These are phyloP conservation scores for Anniella stebbinsi DNA, from an alignment of 2,797 vertebrate genomes.

Conservation along the genomic window DNA sequence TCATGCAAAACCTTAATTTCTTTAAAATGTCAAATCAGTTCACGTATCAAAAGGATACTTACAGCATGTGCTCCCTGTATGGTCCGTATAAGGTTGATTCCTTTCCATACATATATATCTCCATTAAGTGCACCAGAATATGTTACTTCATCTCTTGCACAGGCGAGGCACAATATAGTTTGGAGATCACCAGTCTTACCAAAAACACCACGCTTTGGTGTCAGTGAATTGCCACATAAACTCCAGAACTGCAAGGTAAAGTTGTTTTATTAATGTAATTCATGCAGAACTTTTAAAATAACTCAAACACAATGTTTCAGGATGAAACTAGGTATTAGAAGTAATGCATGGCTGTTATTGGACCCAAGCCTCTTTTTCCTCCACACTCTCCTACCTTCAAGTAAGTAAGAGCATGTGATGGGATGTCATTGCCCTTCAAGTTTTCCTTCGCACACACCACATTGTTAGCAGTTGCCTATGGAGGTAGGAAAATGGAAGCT, in stretches of 20 bases:
- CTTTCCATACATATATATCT: slow-evolving; percentile 99
- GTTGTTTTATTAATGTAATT: neutral
- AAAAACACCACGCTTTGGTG: slow-evolving; percentile 96
- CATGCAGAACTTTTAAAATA: neutral
- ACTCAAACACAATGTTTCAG: neutral
- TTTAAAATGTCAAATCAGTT: neutral
- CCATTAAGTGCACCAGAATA: slow-evolving; percentile 98
- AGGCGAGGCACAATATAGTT: slow-evolving; percentile 97
- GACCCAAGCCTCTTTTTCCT: neutral
- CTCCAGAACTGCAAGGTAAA: slow-evolving; percentile 93
- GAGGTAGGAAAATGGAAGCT: neutral
- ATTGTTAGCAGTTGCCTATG: neutral
- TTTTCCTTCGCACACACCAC: neutral
- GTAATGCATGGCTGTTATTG: slow-evolving; percentile 10
- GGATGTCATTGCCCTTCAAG: neutral
- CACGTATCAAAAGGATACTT: slow-evolving; percentile 67
- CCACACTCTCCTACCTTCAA: neutral
- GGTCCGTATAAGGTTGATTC: slow-evolving; percentile 92
- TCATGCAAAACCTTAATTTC: neutral
- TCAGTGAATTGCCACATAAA: slow-evolving; percentile 97
- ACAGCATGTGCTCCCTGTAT: slow-evolving; percentile 97
- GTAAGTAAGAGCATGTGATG: neutral
- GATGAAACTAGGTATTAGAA: neutral
- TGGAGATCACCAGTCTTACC: slow-evolving; percentile 98
- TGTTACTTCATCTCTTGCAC: slow-evolving; percentile 95